Base-by-base conservation (phyloP, 2,113 vertebrate genomes). In the Isurus oxyrinchus region DNA sequence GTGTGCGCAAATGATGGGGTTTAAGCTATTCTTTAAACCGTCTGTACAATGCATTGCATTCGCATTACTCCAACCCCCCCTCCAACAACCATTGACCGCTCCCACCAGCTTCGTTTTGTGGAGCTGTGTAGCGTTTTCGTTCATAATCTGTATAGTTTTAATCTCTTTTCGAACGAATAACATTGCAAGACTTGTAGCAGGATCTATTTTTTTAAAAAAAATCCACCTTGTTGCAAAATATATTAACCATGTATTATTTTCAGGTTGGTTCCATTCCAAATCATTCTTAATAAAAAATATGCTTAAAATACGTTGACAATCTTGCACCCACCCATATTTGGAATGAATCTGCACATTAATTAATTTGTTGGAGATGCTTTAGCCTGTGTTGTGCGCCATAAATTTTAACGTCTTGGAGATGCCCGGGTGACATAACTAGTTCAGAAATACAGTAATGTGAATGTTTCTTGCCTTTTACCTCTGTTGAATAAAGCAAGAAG, bases 1-100 rank as follows among this genome's bases (percentile, higher is more conserved):
- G 87, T 86, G 96, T 97, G 97, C 97, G 97, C 97, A 97, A 93
- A 93, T 40, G 88, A 93, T 93, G 57, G 90, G 90, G 90, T 63
- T 94, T 63, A 94, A 94, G 59, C 90, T n/a, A 94, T 63, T 63
- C 90, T 94, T 94, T 94, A 40, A 63, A 94, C 59, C 35, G 90
- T 40, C 90, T 66, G 7, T 6, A 94, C 59, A 94, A 63, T 93
- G 88, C 88, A 61, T 14, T 61, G 88, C 31, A 93, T 59, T 94
- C 59, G 59, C 59, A 66, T 40, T 40, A 14, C 90, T 40, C 35
- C 59, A n/a, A 40, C 59, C 23, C 59, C 35, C 90, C 57, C 90
- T 63, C 90, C 7, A 40, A 16, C 90, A 94, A 61, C 90, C 59
- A 66, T 44, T 94, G 59, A 94, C 90, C 57, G 90, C 59, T 63